Base-by-base conservation (phyloP, 2,888 invertebrate species). In the Himalopsyche kuldschensis region DNA sequence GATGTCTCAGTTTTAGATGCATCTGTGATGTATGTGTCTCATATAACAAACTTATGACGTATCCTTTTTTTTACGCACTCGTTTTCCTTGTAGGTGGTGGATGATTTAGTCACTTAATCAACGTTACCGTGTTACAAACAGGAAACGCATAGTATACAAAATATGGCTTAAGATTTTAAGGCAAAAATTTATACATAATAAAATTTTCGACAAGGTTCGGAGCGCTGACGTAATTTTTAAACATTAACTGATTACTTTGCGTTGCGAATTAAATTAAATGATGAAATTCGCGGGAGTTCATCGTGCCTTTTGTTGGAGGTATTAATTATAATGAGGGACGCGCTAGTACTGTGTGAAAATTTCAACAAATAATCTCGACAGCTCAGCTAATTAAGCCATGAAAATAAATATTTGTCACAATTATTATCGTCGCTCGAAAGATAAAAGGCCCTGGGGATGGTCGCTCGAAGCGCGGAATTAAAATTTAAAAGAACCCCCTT, bases 401-500 rank as follows among this genome's bases (percentile, higher is more conserved):
- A 69, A 41, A 84, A 84, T 84, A 84, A 82, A 84, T 82, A 84
- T 84, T 84, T 84, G 78, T 78, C 78, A 35, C 78, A 84, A 84
- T 84, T 82, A 84, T 78, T 41, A 24, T 55, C 69, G 77, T 32
- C 75, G 82, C 78, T 69, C 79, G 69, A 83, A 75, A 78, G 80
- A 35, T 79, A 17, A 75, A 27, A 41, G 47, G 32, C 31, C 75
- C 31, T 20, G 17, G 24, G 32, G 75, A 75, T 30, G 30, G n/a
- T 78, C 35, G 11, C 31, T 30, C 6, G 35, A 24, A 77, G n/a
- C 32, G 20, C 27, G 30, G 82, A 75, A 84, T 82, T 82, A 82
- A 47, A 80, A 78, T 80, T 55, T 75, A 46, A 82, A 78, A 82
- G 69, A 80, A 63, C 76, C 27, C 69, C 15, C 20, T 69, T 69